phyloP scores from a whole-genome alignment of 2,113 vertebrate genomes.

The Colius striatus region DNA sequence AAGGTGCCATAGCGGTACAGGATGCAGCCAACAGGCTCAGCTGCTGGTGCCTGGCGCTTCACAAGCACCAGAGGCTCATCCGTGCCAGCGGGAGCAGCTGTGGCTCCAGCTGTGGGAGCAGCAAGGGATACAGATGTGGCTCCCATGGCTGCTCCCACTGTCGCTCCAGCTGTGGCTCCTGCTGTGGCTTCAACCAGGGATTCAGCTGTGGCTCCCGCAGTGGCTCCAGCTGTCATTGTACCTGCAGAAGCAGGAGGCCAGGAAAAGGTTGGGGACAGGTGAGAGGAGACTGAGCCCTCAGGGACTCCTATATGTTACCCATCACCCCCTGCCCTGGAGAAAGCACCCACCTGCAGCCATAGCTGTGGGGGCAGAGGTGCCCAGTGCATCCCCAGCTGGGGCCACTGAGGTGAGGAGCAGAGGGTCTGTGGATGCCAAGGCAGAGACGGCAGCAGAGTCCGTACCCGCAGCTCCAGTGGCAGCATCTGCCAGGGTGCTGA shows the following conservation, averaged over 20 bases:
- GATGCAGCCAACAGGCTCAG: conserved; percentile 75
- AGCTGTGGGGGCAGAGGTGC: neutral
- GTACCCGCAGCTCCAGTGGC: accelerated
- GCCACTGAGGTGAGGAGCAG: neutral
- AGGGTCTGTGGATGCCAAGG: neutral
- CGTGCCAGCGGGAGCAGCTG: neutral
- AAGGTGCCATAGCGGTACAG: conserved; percentile 92
- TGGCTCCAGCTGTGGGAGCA: neutral
- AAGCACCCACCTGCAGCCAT: neutral
- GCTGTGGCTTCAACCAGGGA: neutral
- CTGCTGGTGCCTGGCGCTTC: conserved; percentile 80
- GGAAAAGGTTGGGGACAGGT: neutral
- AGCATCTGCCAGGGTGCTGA: neutral
- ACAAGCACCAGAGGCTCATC: conserved; percentile 77
- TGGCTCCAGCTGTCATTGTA: neutral
- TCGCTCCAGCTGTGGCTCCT: neutral
- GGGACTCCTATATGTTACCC: accelerated
- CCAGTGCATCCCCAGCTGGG: neutral
- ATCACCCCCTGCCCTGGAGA: accelerated
- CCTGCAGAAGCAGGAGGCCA: neutral
- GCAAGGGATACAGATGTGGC: too few species aligned
- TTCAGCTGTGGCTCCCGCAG: neutral
- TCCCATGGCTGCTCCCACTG: neutral
- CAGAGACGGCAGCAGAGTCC: neutral
- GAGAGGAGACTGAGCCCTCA: accelerated